Percentiles rank a stretch among this genome's conserved stretches.
These are phyloP conservation scores for Erannis defoliaria DNA, from an alignment of 2,888 invertebrate species.

Conservation along the genomic window DNA sequence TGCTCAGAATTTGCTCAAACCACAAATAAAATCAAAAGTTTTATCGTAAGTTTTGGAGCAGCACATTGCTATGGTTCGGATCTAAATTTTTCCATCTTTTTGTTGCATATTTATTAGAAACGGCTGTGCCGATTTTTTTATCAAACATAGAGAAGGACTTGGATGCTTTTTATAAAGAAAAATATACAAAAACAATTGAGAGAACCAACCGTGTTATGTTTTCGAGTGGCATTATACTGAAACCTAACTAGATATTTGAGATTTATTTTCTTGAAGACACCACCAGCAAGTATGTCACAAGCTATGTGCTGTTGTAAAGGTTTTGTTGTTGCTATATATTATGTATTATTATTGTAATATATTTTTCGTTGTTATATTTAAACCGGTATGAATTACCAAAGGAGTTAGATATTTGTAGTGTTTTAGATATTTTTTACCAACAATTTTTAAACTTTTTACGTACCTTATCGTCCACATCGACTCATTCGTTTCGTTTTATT, in stretches of 20 bases:
- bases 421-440: slow-evolving; percentile 73
- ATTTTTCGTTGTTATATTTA: slow-evolving; percentile 71
- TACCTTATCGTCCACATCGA: slow-evolving; percentile 49
- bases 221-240: slow-evolving; percentile 1
- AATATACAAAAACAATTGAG: neutral
- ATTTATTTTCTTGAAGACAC: slow-evolving; percentile 7
- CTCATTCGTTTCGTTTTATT: slow-evolving; percentile 40
- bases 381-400: slow-evolving; percentile 85
- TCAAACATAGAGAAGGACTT: neutral
- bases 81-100: neutral
- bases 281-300: slow-evolving; percentile 22
- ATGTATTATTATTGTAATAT: slow-evolving; percentile 59
- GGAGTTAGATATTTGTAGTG: slow-evolving; percentile 81
- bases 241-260: slow-evolving; percentile 1
- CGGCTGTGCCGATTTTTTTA: neutral
- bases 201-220: neutral
- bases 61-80: neutral
- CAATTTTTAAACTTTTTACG: slow-evolving; percentile 51
- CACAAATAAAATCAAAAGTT: neutral
- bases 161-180: neutral
- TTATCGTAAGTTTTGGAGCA: neutral
- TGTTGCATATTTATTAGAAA: neutral
- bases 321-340: slow-evolving; percentile 67
- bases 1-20: slow-evolving; percentile 24
- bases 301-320: slow-evolving; percentile 43